Conservation (phyloP, 2,113 vertebrate species). For the Parus major region DNA sequence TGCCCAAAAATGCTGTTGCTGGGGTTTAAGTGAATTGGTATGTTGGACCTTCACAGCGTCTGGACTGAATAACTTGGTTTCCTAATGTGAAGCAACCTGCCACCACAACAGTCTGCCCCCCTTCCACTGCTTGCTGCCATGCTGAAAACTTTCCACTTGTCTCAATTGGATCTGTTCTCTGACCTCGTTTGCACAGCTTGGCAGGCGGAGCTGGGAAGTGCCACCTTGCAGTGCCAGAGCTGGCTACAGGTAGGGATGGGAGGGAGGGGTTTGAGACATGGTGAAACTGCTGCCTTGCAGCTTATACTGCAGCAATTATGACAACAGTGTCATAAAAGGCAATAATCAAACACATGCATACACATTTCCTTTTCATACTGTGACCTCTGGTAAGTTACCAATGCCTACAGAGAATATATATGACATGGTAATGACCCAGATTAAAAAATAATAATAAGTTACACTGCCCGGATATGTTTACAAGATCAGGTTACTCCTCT, state of each 20-base stretch:
- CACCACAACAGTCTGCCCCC: background rate
- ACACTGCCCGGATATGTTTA: slow-evolving; percentile 22
- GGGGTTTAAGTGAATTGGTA: background rate
- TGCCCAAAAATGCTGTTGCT: background rate
- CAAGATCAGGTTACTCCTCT: slow-evolving; percentile 49
- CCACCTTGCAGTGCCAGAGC: background rate
- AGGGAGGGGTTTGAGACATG: background rate
- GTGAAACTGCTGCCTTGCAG: slow-evolving; percentile 7
- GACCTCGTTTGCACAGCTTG: background rate
- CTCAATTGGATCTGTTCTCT: background rate
- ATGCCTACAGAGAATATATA: background rate
- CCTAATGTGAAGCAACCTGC: background rate
- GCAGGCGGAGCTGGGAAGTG: background rate
- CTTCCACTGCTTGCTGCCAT: background rate
- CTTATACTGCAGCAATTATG: background rate
- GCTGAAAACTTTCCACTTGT: background rate
- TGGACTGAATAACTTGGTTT: background rate
- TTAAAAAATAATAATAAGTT: slow-evolving; percentile 65
- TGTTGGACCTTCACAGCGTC: background rate
- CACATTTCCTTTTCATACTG: background rate
- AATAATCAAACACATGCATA: background rate
- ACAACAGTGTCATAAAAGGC: background rate
- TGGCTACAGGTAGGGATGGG: background rate
- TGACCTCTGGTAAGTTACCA: background rate
- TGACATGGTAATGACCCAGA: slow-evolving; percentile 57